Conservation (phyloP, 1,140 invertebrate genomes). For the Drosophila kepulauana region DNA sequence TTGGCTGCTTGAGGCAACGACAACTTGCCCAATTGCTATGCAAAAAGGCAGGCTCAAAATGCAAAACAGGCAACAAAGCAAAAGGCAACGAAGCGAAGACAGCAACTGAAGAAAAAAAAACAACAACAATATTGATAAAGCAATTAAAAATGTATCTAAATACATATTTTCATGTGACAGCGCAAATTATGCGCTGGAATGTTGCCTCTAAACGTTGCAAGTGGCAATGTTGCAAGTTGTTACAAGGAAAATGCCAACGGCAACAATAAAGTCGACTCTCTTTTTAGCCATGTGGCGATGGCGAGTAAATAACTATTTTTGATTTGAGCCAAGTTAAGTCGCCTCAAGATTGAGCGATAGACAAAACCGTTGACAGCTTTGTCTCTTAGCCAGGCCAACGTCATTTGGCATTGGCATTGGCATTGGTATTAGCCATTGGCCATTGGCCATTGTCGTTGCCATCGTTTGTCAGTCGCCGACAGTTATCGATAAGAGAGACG, state of each 20-base stretch:
- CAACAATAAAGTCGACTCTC: slow-evolving; percentile 5
- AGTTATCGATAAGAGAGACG: slow-evolving; percentile 29
- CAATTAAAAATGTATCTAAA: slow-evolving; percentile 76
- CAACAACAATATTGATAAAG: slow-evolving; percentile 68
- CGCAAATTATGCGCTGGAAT: slow-evolving; percentile 75
- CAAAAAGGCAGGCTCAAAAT: slow-evolving; percentile 55
- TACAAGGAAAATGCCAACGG: neutral
- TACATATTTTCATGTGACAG: slow-evolving; percentile 73
- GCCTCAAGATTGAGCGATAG: slow-evolving; percentile 69
- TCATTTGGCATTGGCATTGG: neutral
- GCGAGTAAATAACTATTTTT: slow-evolving; percentile 57
- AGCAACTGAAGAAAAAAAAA: neutral
- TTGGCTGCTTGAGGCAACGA: slow-evolving; percentile 3
- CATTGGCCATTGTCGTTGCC: slow-evolving; percentile 29
- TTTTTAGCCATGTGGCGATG: slow-evolving; percentile 21
- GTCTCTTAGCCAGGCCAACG: slow-evolving; percentile 6
- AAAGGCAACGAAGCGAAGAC: slow-evolving; percentile 14
- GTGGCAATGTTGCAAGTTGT: slow-evolving; percentile 35
- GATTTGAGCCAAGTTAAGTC: slow-evolving; percentile 53
- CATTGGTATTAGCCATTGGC: slow-evolving; percentile 18
- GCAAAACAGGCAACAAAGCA: slow-evolving; percentile 54
- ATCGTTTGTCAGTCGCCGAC: slow-evolving; percentile 66
- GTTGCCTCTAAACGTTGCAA: slow-evolving; percentile 41
- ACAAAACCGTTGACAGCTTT: slow-evolving; percentile 66
- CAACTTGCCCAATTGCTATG: slow-evolving; percentile 66